phyloP scores from a whole-genome alignment of 2,888 invertebrate genomes.

The Chaitophorus viminalis region DNA sequence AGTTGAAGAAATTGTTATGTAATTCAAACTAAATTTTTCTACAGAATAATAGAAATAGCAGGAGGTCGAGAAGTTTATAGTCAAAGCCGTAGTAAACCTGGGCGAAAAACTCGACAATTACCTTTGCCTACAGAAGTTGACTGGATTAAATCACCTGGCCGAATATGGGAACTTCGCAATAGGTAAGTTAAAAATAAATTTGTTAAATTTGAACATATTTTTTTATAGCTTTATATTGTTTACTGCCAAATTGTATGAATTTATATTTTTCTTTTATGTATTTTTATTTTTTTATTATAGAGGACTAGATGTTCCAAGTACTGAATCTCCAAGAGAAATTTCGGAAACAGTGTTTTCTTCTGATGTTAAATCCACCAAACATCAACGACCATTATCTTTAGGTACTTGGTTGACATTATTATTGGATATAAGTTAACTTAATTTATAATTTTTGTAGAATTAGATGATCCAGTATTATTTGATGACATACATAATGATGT shows the following conservation, averaged over 20 bases:
- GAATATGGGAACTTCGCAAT: constrained; percentile 73
- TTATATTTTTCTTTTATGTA: constrained; percentile 40
- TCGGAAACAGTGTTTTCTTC: constrained; percentile 74
- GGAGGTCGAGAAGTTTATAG: constrained; percentile 87
- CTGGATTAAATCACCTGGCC: constrained; percentile 65
- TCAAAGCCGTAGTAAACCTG: constrained; percentile 82
- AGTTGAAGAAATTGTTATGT: background rate
- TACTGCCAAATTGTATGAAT: background rate
- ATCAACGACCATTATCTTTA: constrained; percentile 59
- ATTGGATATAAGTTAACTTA: background rate
- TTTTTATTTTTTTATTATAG: constrained; percentile 65
- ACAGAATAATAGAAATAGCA: constrained; percentile 79
- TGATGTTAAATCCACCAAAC: constrained; percentile 72
- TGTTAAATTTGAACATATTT: background rate
- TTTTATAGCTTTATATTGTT: too few relatives aligned
- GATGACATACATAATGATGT: constrained; percentile 56
- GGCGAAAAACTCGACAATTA: constrained; percentile 72
- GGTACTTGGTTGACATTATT: background rate
- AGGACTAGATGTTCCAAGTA: constrained; percentile 68
- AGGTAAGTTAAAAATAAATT: constrained; percentile 48
- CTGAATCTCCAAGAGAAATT: constrained; percentile 70
- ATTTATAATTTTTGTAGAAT: constrained; percentile 38
- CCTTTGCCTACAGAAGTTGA: constrained; percentile 61
- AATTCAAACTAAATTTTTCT: constrained; percentile 61
- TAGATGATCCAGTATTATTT: constrained; percentile 57